Evolutionary conservation across 2,113 vertebrate species (phyloP).

Genomic region (Marcusenius ussheri): DNA sequence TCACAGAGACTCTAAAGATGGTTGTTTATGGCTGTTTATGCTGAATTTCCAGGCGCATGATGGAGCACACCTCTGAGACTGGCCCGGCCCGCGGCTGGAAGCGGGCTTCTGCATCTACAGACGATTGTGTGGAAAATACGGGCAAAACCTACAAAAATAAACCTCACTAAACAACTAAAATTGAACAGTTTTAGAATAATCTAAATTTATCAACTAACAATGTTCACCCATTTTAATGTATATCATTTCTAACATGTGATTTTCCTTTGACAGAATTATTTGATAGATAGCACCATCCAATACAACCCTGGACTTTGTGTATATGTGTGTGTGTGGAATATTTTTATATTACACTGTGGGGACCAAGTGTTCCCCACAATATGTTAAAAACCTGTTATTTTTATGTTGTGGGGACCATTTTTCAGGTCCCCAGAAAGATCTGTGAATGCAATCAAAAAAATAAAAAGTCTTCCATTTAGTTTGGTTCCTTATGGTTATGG

Average conservation of each 20-base stretch:
- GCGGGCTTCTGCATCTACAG: background rate
- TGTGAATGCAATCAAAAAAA: too few relatives aligned
- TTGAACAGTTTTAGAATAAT: background rate
- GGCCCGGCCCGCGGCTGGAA: background rate
- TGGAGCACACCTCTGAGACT: background rate
- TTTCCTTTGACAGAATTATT: background rate
- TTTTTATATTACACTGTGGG: too few relatives aligned
- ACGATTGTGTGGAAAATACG: slow-evolving; percentile 4
- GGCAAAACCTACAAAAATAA: background rate
- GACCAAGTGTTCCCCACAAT: too few relatives aligned
- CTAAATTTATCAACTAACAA: background rate
- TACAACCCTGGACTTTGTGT: background rate
- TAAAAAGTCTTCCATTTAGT: too few relatives aligned
- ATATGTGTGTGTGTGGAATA: background rate
- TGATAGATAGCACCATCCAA: background rate
- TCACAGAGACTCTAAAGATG: background rate
- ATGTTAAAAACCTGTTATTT: too few relatives aligned
- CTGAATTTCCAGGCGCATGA: background rate
- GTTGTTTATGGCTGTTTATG: slow-evolving; percentile 1
- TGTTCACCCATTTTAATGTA: background rate
- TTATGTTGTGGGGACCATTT: too few relatives aligned
- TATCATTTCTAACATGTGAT: background rate
- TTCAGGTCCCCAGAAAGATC: too few relatives aligned
- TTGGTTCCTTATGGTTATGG: too few relatives aligned
- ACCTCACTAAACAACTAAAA: background rate